Conservation (phyloP, 2,888 invertebrate species). For the Sesia apiformis region DNA sequence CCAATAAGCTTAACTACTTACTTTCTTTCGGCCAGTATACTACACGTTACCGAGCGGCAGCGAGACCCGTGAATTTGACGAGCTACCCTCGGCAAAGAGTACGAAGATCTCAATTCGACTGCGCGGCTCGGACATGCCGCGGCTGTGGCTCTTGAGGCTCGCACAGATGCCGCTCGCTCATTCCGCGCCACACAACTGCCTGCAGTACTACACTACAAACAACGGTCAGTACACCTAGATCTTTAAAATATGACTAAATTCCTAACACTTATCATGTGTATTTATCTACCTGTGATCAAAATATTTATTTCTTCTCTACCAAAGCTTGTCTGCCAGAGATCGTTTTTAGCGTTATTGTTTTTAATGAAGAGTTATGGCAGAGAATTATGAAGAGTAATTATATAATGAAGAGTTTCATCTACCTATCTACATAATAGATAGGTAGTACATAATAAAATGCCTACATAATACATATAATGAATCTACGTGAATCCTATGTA, state of each 20-base stretch:
- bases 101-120: slow-evolving; percentile 69
- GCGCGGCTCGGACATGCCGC: slow-evolving; percentile 72
- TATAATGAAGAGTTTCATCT: too few species aligned
- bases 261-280: not conserved
- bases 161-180: slow-evolving; percentile 85
- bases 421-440: too few species aligned
- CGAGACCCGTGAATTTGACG: slow-evolving; percentile 46
- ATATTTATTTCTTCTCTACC: too few species aligned
- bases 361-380: too few species aligned
- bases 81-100: slow-evolving; percentile 31
- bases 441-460: too few species aligned
- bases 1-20: too few species aligned
- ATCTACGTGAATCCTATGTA: too few species aligned
- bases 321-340: too few species aligned
- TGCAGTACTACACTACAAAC: slow-evolving; percentile 80
- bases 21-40: slow-evolving; percentile 68
- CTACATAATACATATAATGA: too few species aligned
- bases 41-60: slow-evolving; percentile 75
- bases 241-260: not conserved
- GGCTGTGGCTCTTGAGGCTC: slow-evolving; percentile 86
- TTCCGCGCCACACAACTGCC: slow-evolving; percentile 83
- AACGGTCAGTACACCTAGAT: slow-evolving; percentile 58
- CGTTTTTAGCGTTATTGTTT: too few species aligned
- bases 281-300: too few species aligned
- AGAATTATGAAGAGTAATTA: too few species aligned